Conservation (phyloP, 2,113 vertebrate genomes). For the Coptodon rendalli region DNA sequence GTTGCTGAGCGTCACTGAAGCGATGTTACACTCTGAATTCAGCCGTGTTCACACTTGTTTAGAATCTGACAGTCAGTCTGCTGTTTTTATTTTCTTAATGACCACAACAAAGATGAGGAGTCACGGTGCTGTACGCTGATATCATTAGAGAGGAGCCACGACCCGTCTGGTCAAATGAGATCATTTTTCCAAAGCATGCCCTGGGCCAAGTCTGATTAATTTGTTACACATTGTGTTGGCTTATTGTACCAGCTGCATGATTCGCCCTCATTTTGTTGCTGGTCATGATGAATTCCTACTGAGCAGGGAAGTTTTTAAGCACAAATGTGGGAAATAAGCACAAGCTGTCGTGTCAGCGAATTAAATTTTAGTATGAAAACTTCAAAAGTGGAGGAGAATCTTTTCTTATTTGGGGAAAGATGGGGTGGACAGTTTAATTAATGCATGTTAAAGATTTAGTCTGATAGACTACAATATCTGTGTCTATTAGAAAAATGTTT, state of each 20-base stretch:
- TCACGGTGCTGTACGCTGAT: conserved; percentile 16
- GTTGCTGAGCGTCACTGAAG: not conserved
- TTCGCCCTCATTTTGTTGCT: conserved; percentile 28
- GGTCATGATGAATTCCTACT: conserved; percentile 33
- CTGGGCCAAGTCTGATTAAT: conserved; percentile 63
- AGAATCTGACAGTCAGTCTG: not conserved
- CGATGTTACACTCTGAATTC: not conserved
- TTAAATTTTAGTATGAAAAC: not conserved
- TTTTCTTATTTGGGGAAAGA: not conserved
- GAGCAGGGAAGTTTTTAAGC: not conserved
- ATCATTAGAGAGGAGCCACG: conserved; percentile 56
- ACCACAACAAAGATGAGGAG: conserved; percentile 36
- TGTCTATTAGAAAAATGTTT: not conserved
- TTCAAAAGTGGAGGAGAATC: not conserved
- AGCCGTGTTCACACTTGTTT: not conserved
- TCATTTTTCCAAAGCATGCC: conserved; percentile 57
- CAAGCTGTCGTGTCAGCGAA: not conserved
- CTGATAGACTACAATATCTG: not conserved
- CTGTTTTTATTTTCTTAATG: conserved; percentile 29
- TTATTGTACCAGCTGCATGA: conserved; percentile 48
- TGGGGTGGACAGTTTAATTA: not conserved
- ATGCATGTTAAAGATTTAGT: not conserved
- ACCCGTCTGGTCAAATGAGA: conserved; percentile 59
- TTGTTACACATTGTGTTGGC: conserved; percentile 54
- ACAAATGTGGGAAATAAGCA: not conserved